Conservation (phyloP, 2,113 vertebrate genomes). For the Sinosuthora webbiana region DNA sequence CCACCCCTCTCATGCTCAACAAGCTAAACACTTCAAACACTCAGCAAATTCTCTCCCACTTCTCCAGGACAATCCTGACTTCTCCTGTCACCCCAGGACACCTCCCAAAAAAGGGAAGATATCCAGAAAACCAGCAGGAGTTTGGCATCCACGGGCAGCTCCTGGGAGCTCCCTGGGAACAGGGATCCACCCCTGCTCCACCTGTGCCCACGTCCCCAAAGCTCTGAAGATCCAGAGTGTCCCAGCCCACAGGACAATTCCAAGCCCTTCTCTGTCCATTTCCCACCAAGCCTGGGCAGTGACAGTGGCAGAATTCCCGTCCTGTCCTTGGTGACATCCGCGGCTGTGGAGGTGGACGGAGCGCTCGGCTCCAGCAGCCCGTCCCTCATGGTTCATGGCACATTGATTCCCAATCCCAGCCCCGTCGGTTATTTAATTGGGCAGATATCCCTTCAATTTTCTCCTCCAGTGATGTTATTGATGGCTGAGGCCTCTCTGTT, state of each 20-base stretch:
- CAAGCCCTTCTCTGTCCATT: accelerated
- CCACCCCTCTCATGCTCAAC: accelerated
- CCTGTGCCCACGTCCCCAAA: background rate
- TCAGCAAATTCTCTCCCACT: background rate
- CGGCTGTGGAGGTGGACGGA: background rate
- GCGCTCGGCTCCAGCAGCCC: background rate
- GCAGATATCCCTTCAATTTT: conserved; percentile 68
- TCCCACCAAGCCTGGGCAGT: background rate
- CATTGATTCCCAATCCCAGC: conserved; percentile 59
- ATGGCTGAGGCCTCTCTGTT: conserved; percentile 29
- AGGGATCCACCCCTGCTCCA: accelerated
- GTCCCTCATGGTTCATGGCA: conserved; percentile 29
- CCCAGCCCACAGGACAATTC: accelerated
- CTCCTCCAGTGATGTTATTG: conserved; percentile 58
- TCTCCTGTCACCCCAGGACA: no score
- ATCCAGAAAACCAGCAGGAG: background rate
- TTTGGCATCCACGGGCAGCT: background rate
- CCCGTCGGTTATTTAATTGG: conserved; percentile 58
- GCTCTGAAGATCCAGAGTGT: background rate
- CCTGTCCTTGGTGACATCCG: background rate
- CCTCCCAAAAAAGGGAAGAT: background rate
- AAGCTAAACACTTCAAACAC: background rate
- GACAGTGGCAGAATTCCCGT: background rate
- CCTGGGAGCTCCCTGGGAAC: background rate
- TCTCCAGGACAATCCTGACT: no score